Evolutionary conservation across 2,113 vertebrate species (phyloP).

Genomic region (Podocnemis expansa): DNA sequence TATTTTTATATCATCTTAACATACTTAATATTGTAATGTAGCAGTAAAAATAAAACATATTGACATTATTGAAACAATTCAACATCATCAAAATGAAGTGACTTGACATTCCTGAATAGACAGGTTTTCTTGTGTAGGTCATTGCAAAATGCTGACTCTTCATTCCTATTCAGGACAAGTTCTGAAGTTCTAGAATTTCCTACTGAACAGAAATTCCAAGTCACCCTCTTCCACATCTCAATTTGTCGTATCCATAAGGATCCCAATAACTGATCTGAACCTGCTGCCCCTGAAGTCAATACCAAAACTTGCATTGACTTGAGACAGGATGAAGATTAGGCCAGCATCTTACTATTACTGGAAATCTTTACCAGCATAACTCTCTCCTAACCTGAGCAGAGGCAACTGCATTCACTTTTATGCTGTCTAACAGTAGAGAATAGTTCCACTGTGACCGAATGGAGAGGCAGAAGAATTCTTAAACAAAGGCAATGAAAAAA

Average conservation of each 20-base stretch:
- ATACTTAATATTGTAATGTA: not conserved
- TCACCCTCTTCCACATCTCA: fast-evolving
- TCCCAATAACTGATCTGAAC: not conserved
- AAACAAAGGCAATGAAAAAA: conserved; percentile 26
- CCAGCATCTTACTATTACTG: not conserved
- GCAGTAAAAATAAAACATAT: not conserved
- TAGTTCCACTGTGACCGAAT: conserved; percentile 25
- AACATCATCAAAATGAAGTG: not conserved
- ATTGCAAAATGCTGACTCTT: not conserved
- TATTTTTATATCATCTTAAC: not conserved
- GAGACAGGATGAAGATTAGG: not conserved
- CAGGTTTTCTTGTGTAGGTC: not conserved
- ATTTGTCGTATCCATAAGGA: not conserved
- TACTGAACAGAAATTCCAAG: not conserved
- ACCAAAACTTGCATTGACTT: not conserved
- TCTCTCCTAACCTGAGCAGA: not conserved
- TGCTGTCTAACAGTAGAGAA: not conserved
- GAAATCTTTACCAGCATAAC: not conserved
- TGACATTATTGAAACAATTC: not conserved
- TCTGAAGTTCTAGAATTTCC: not conserved
- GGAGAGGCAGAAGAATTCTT: conserved; percentile 2
- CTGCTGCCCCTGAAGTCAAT: not conserved
- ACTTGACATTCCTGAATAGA: not conserved
- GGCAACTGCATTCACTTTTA: not conserved
- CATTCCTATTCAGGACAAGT: not conserved